phyloP scores from a whole-genome alignment of 1,140 invertebrate species.

The Archivesica marissinica region DNA sequence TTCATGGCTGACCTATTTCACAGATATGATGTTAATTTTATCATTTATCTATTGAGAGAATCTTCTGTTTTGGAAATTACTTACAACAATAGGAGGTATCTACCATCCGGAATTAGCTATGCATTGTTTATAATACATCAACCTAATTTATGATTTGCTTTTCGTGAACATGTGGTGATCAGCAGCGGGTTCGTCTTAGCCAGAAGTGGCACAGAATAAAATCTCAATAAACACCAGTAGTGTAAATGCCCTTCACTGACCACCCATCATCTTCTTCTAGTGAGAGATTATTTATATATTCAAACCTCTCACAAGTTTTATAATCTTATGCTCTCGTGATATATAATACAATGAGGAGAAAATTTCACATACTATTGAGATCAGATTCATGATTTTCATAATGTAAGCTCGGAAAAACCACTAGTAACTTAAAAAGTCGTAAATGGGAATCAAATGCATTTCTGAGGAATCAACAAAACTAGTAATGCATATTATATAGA shows the following conservation, averaged over 20 bases:
- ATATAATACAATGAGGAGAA: too few species aligned
- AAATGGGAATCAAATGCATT: too few species aligned
- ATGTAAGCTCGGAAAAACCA: too few species aligned
- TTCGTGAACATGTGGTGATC: constrained; percentile 8
- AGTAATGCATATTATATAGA: too few species aligned
- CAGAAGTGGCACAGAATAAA: neutral
- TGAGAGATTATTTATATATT: constrained; percentile 6
- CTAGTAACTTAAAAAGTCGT: too few species aligned
- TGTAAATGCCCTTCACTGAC: neutral
- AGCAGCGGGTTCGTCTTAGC: neutral
- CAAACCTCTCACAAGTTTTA: too few species aligned
- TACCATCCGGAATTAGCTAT: neutral
- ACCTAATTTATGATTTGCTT: constrained; percentile 16
- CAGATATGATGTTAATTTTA: neutral
- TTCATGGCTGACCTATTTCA: neutral
- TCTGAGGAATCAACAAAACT: too few species aligned
- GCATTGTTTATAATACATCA: constrained; percentile 16
- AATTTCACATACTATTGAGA: too few species aligned
- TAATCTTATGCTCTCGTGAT: too few species aligned
- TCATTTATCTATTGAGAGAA: neutral
- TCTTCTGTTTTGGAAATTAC: neutral
- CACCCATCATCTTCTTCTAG: constrained; percentile 3
- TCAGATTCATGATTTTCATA: too few species aligned
- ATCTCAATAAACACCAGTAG: neutral
- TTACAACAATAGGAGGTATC: neutral